A percentile compares a stretch with the other conserved stretches of the same genome.
phyloP scores from a whole-genome alignment of 2,113 vertebrate genomes.

The Crotophaga sulcirostris region DNA sequence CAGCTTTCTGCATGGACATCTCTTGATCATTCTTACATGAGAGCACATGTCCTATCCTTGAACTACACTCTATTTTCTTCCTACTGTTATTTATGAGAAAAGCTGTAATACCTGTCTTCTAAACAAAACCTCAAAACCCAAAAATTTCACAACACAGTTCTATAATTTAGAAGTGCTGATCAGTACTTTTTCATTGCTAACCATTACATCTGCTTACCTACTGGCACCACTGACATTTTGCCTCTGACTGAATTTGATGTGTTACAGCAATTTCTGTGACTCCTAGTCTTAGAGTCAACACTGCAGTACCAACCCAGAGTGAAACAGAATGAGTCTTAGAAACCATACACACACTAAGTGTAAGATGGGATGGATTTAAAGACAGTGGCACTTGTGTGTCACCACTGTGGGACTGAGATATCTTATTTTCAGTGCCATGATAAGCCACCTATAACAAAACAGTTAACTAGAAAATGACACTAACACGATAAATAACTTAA shows the following conservation, averaged over 20 bases:
- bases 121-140: not conserved
- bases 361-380: not conserved
- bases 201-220: not conserved
- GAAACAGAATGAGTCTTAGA: not conserved
- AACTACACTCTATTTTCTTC: not conserved
- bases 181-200: not conserved
- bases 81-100: not conserved
- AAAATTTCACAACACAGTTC: not conserved
- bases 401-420: not conserved
- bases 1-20: fast-evolving
- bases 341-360: not conserved
- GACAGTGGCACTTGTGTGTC: not conserved
- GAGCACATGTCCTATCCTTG: fast-evolving
- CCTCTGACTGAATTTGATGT: not conserved
- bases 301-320: not conserved
- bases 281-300: not conserved
- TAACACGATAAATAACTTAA: not conserved
- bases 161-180: not conserved
- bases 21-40: not conserved
- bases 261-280: not conserved
- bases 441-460: not conserved
- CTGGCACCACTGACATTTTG: not conserved
- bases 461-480: not conserved
- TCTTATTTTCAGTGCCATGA: not conserved
- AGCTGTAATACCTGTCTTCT: not conserved